These are phyloP conservation scores for Alouatta palliata DNA, from an alignment of 2,113 vertebrate species.

Conservation along the genomic window DNA sequence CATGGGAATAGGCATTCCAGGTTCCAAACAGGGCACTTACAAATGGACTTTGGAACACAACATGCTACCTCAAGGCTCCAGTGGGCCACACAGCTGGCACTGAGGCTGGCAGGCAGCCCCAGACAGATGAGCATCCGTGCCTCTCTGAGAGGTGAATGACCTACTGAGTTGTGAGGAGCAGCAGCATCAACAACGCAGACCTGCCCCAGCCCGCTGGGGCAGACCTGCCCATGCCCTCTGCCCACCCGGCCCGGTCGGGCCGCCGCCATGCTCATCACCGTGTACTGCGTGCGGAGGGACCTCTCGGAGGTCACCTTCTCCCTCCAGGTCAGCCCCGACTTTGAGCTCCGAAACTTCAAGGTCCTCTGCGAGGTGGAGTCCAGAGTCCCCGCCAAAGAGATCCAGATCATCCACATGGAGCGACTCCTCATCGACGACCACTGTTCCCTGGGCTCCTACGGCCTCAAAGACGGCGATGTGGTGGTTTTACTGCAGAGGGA, in stretches of 20 bases:
- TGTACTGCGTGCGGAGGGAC: slow-evolving; percentile 95
- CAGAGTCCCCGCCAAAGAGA: slow-evolving; percentile 91
- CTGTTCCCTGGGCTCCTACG: slow-evolving; percentile 92
- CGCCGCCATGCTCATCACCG: slow-evolving; percentile 93
- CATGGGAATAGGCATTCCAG: not conserved
- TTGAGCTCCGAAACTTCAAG: slow-evolving; percentile 94
- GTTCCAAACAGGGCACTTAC: slow-evolving; percentile 16
- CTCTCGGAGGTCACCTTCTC: slow-evolving; percentile 94
- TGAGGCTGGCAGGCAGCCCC: not conserved
- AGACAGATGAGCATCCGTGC: not conserved
- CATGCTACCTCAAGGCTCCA: not conserved
- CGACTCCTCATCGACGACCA: slow-evolving; percentile 89
- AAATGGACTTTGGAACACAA: not conserved
- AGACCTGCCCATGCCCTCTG: not conserved
- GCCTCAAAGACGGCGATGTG: slow-evolving; percentile 95
- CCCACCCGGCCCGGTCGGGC: not conserved
- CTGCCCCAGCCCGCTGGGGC: not conserved
- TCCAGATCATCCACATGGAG: slow-evolving; percentile 92
- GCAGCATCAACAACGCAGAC: not conserved
- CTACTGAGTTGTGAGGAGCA: not conserved
- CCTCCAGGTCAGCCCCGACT: slow-evolving; percentile 94
- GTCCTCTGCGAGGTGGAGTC: slow-evolving; percentile 96
- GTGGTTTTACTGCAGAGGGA: slow-evolving; percentile 91
- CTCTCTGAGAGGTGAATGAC: not conserved
- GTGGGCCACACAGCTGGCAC: not conserved